These are phyloP conservation scores for Drosophila prostipennis DNA, from an alignment of 2,888 invertebrate genomes.

Conservation along the genomic window DNA sequence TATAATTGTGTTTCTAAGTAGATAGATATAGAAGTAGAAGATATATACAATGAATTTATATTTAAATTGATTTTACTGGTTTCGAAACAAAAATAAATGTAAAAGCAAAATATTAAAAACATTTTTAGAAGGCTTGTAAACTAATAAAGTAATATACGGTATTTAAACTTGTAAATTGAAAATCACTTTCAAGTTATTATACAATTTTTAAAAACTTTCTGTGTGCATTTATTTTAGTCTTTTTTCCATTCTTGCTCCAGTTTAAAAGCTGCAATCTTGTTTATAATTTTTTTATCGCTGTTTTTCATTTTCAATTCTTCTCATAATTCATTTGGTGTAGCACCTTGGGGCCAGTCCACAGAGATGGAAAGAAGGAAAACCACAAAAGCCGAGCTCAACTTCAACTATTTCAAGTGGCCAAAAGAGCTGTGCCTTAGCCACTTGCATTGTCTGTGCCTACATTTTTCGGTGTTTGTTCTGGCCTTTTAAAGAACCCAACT, in stretches of 20 bases:
- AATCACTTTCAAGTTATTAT: no score
- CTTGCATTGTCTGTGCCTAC: constrained; percentile 49
- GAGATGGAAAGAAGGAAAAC: constrained; percentile 46
- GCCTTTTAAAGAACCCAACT: constrained; percentile 70
- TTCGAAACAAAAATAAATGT: not conserved
- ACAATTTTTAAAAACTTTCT: not conserved
- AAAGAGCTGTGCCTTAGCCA: constrained; percentile 32
- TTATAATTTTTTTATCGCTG: constrained; percentile 8
- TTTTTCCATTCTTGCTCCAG: constrained; percentile 32
- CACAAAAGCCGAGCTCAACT: constrained; percentile 53
- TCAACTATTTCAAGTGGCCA: constrained; percentile 65
- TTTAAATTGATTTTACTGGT: no score
- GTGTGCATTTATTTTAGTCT: not conserved
- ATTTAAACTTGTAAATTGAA: not conserved
- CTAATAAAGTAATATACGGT: not conserved
- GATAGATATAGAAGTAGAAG: no score
- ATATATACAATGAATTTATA: no score
- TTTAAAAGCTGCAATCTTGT: constrained; percentile 14
- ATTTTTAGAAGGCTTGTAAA: not conserved
- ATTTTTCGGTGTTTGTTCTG: constrained; percentile 57
- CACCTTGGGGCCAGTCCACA: constrained; percentile 37
- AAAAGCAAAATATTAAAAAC: not conserved
- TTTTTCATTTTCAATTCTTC: constrained; percentile 27
- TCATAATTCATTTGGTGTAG: constrained; percentile 46
- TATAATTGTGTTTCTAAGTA: no score